Base-by-base conservation (phyloP, 2,888 invertebrate genomes). In the Plemyria rubiginata region DNA sequence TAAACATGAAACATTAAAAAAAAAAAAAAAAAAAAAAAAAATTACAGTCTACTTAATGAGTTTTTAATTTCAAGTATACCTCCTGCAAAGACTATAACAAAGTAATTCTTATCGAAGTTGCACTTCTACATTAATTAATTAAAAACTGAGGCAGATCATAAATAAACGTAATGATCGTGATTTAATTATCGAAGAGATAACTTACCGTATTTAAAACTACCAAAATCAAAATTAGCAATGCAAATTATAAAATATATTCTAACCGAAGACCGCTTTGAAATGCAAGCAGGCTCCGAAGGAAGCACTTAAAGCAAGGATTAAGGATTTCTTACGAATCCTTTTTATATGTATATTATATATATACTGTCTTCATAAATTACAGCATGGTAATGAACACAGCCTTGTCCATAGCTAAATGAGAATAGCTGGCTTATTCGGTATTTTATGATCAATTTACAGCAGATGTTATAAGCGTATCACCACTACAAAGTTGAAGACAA, bases 301-400 rank as follows among this genome's bases (percentile, higher is more conserved):
- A 67, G 77, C 80, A 81, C 79, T 68, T 70, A 77, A 79, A 79
- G 74, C 66, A 73, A 74, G 66, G 54, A 59, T 72, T 71, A 71
- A 72, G 69, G 70, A 75, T 73, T 78, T 74, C 71, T 77, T 76
- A 76, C 70, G 70, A 71, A 72, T 75, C 81, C 79, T 75, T 71
- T n/a, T n/a, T n/a, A n/a, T n/a, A n/a, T n/a, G n/a, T n/a, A n/a
- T n/a, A n/a, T n/a, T 75, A 75, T 85, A 85, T 75, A 75, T 85
- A 85, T 82, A 80, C 85, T 81, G 76, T 73, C 74, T 83, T 79
- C 82, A 86, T 90, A 90, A 90, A 88, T 88, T 83, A 90, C 70
- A 66, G 77, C 73, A 77, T 81, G 81, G 77, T 78, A 77, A 79
- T 80, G 77, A 79, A 80, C 80, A 78, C 66, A 51, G 71, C 75